These are phyloP conservation scores for Lasaia peninsularis DNA, from an alignment of 1,140 invertebrate species.

Conservation along the genomic window DNA sequence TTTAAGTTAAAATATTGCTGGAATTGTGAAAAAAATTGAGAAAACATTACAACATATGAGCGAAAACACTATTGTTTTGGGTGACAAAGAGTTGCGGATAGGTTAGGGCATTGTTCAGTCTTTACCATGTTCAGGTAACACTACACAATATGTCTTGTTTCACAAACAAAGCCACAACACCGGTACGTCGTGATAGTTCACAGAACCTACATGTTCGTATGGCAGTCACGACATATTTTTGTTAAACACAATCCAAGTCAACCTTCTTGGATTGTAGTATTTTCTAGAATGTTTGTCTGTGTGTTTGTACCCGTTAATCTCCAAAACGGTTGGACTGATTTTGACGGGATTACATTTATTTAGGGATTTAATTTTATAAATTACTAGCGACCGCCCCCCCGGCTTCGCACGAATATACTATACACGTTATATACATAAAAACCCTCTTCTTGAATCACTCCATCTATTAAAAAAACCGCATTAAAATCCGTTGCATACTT, in stretches of 20 bases:
- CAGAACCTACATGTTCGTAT: slow-evolving; percentile 8
- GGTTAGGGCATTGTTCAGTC: slow-evolving; percentile 38
- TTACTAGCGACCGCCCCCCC: no score
- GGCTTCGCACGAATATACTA: no score
- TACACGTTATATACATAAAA: no score
- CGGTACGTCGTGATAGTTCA: slow-evolving; percentile 21
- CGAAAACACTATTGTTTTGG: slow-evolving; percentile 1
- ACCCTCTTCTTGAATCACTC: no score
- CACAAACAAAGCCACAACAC: slow-evolving; percentile 43
- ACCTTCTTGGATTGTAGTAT: neutral
- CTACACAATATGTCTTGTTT: slow-evolving; percentile 45
- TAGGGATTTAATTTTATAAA: no score
- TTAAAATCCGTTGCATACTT: no score
- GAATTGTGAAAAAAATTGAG: neutral
- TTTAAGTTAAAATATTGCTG: no score
- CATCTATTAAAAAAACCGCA: no score
- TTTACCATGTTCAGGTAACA: slow-evolving; percentile 38
- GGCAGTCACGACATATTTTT: slow-evolving; percentile 5
- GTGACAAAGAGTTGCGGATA: slow-evolving; percentile 22
- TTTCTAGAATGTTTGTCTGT: no score
- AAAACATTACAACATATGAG: neutral
- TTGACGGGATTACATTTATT: no score
- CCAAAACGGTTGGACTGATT: no score
- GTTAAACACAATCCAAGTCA: neutral
- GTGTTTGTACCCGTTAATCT: no score